Percentiles rank a stretch among this genome's conserved stretches.
Conservation (phyloP, 2,113 vertebrate genomes). For the Romanogobio albipinnatus region DNA sequence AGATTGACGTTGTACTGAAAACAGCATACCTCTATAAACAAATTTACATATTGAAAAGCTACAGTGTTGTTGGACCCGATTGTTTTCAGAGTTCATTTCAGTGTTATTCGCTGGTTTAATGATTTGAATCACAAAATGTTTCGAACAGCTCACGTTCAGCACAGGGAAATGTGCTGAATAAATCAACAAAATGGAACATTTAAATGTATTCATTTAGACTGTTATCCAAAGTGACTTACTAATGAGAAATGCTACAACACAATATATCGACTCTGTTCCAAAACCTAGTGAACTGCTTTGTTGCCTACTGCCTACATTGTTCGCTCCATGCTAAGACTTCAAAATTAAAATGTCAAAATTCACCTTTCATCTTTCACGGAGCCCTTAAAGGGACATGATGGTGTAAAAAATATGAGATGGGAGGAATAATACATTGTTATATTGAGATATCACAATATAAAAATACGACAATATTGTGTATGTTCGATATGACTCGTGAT, state of each 20-base stretch:
- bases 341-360: not conserved
- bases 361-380: no score
- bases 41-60: constrained; percentile 1
- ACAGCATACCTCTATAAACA: not conserved
- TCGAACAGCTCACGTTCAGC: not conserved
- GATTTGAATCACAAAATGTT: constrained; percentile 31
- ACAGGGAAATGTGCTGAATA: constrained; percentile 12
- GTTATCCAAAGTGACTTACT: not conserved
- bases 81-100: constrained; percentile 26
- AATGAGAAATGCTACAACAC: constrained; percentile 9
- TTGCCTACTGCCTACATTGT: not conserved
- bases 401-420: no score
- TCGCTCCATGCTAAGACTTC: not conserved
- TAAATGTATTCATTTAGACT: constrained; percentile 8
- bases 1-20: not conserved
- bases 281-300: not conserved
- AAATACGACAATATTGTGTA: no score
- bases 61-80: not conserved
- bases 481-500: no score
- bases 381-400: no score
- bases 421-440: no score
- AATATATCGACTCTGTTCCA: not conserved
- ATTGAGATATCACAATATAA: no score
- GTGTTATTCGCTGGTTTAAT: constrained; percentile 9
- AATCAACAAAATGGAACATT: not conserved